Conservation (phyloP, 2,888 invertebrate species). For the Eurois occulta region DNA sequence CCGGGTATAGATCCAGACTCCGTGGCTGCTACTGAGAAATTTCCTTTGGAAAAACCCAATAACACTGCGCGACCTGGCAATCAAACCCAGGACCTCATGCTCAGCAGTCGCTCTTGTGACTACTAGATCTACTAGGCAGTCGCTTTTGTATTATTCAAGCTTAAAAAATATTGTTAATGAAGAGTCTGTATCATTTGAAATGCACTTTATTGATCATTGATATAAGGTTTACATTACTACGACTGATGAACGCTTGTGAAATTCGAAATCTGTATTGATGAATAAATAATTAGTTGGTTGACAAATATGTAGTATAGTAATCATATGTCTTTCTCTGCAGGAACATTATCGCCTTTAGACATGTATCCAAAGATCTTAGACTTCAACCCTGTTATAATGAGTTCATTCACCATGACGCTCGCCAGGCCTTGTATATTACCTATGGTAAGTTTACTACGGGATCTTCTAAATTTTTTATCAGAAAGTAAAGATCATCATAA, state of each 20-base stretch:
- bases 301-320: neutral
- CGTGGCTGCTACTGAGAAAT: too few relatives aligned
- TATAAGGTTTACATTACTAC: neutral
- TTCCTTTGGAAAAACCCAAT: too few relatives aligned
- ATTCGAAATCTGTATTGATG: neutral
- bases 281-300: neutral
- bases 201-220: rapidly evolving
- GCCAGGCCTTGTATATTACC: constrained; percentile 98
- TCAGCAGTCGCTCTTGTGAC: too few relatives aligned
- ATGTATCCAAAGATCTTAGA: constrained; percentile 99
- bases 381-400: constrained; percentile 99
- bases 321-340: constrained; percentile 78
- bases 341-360: constrained; percentile 99
- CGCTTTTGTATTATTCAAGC: too few relatives aligned
- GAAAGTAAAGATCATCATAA: too few relatives aligned
- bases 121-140: too few relatives aligned
- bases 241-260: neutral
- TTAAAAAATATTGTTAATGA: neutral
- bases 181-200: constrained; percentile 1
- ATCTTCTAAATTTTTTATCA: neutral
- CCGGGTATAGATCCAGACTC: too few relatives aligned
- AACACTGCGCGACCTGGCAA: too few relatives aligned
- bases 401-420: constrained; percentile 99
- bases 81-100: too few relatives aligned
- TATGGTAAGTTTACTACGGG: constrained; percentile 92